Evolutionary conservation across 2,797 vertebrate species (phyloP), one percentile per base, ranked within the genome.

Genomic region (Tokudaia muenninki): DNA sequence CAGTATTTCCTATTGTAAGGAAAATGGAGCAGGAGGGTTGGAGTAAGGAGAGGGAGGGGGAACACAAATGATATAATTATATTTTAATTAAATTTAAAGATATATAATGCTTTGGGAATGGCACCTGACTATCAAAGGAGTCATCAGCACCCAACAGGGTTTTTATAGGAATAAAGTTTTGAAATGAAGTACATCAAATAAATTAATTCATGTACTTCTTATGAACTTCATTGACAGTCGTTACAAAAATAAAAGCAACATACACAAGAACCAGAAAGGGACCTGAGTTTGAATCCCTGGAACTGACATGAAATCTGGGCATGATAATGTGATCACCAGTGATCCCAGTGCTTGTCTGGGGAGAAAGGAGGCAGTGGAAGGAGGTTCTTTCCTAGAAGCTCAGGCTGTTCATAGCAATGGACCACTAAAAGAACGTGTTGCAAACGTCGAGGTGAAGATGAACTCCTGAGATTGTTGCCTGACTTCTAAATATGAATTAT

Each of bases 1-100:
- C 93, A 97, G 97, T 75, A 98, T 19, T 44, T 96, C 29, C 72
- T 92, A 70, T 63, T 95, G 97, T 94, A 96, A 97, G 55, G 14
- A 95, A 61, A 94, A 97, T 95, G 70, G 87, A 92, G 94, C 86
- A 10, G 16, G 59, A 47, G 41, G 26, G 26, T 44, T 84, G 19
- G 26, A 31, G 10, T 12, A 24, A 63, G 4, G 29, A 47, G 37
- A 29, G 57, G 59, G 37, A 63, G 59, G 59, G 59, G 63, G 59
- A 61, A 63, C 61, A 84, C 41, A 84, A 31, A 65, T 84, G 37
- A 84, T 44, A 17, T 3, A 47, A 47, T 84, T 84, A 44, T 47
- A 84, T 84, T 41, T 84, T 65, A 84, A 84, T 84, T 84, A 63
- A 84, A 65, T 84, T 63, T 84, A 34, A 63, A 84, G 21, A 44